Evolutionary conservation across 2,113 vertebrate genomes (phyloP).

Genomic region (Salvelinus namaycush): DNA sequence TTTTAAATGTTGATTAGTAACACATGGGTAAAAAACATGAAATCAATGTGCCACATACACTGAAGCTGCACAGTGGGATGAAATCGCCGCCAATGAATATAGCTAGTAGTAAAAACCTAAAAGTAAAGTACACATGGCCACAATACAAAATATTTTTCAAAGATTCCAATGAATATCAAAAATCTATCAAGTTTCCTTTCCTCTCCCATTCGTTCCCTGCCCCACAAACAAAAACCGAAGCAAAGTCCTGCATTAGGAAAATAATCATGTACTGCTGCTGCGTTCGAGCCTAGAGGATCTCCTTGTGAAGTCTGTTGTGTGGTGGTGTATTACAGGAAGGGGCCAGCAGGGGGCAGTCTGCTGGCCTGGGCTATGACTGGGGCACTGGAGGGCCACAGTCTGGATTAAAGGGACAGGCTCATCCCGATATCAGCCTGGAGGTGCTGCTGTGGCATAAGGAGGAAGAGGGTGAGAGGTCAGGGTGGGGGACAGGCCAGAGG

Average conservation of each 20-base stretch:
- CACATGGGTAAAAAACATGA: constrained; percentile 5
- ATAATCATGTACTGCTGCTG: constrained; percentile 33
- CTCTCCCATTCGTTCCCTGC: background rate
- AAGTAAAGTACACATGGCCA: constrained; percentile 35
- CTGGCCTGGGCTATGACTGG: background rate
- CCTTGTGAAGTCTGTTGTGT: constrained; percentile 15
- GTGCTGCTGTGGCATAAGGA: background rate
- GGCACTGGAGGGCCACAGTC: background rate
- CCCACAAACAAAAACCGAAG: no score
- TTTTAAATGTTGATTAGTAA: constrained; percentile 14
- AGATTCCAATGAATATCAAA: constrained; percentile 19
- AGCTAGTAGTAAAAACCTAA: constrained; percentile 19
- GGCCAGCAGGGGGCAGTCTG: constrained; percentile 11
- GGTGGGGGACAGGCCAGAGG: background rate
- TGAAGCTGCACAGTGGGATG: constrained; percentile 20
- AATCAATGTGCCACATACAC: constrained; percentile 21
- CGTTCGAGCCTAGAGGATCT: constrained; percentile 36
- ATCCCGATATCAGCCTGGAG: background rate
- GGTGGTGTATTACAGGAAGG: constrained; percentile 12
- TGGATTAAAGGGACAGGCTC: no score
- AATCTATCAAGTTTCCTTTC: constrained; percentile 16
- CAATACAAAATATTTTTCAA: constrained; percentile 26
- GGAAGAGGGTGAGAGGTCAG: constrained; percentile 27
- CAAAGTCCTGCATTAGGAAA: constrained; percentile 3
- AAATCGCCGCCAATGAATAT: background rate